phyloP scores from a whole-genome alignment of 2,797 vertebrate species.

The Trichosurus vulpecula region DNA sequence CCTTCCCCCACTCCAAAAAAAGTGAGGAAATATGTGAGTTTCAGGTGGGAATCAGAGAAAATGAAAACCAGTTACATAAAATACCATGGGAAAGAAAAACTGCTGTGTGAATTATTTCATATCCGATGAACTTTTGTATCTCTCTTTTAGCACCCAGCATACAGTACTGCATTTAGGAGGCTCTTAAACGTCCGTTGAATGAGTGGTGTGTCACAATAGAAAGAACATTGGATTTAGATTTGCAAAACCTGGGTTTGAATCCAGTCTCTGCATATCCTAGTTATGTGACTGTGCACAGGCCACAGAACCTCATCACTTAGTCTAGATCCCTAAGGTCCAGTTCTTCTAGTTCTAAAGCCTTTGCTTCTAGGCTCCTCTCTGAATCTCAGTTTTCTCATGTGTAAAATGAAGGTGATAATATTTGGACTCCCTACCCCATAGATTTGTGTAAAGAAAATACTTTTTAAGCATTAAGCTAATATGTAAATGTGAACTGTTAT shows the following conservation, averaged over 20 bases:
- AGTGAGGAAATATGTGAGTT: too few species aligned
- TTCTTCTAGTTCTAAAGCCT: background rate
- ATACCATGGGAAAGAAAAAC: slow-evolving; percentile 10
- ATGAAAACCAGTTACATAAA: background rate
- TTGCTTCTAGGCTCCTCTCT: background rate
- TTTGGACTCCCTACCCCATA: background rate
- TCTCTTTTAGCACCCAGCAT: background rate
- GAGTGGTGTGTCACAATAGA: background rate
- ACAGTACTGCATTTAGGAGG: background rate
- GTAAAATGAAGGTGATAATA: background rate
- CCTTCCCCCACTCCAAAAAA: too few species aligned
- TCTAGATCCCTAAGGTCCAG: background rate
- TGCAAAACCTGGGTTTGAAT: background rate
- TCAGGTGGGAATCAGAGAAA: background rate
- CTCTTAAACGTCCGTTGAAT: background rate
- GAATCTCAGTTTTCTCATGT: background rate
- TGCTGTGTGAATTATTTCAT: background rate
- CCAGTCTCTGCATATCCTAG: background rate
- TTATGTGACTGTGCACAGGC: background rate
- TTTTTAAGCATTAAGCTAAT: background rate
- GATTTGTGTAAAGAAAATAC: background rate
- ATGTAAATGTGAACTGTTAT: background rate
- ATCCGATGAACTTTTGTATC: background rate
- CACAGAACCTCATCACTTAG: background rate
- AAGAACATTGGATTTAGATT: background rate